Conservation (phyloP, 2,797 vertebrate species). For the Labeo calbasu region DNA sequence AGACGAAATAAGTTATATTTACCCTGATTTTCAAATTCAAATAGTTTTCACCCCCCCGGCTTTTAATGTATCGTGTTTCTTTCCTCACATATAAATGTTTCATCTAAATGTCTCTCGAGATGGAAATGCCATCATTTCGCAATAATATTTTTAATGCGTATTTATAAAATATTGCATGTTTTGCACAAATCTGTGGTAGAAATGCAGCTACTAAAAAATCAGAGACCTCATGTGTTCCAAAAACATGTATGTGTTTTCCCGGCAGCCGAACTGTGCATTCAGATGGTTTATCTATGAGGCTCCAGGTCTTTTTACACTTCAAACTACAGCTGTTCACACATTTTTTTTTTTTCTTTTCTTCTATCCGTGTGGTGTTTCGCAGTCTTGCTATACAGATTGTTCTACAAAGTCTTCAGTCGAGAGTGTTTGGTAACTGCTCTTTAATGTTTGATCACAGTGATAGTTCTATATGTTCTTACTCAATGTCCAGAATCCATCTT, state of each 20-base stretch:
- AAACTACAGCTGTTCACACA: neutral
- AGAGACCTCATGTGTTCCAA: too few relatives aligned
- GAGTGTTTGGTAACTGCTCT: conserved; percentile 25
- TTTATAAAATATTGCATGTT: too few relatives aligned
- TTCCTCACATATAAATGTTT: too few relatives aligned
- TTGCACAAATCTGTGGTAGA: too few relatives aligned
- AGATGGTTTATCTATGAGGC: neutral
- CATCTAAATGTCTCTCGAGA: too few relatives aligned
- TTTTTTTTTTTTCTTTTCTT: neutral
- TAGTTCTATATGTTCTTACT: conserved; percentile 35
- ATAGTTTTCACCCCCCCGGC: too few relatives aligned
- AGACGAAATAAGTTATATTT: too few relatives aligned
- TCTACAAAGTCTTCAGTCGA: neutral
- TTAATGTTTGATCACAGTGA: conserved; percentile 59
- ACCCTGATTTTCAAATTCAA: too few relatives aligned
- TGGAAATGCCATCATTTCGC: too few relatives aligned
- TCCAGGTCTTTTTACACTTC: neutral
- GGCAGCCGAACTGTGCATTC: neutral
- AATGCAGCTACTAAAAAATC: too few relatives aligned
- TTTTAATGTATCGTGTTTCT: too few relatives aligned
- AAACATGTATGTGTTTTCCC: neutral
- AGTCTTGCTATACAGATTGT: conserved; percentile 47
- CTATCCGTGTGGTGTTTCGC: conserved; percentile 40
- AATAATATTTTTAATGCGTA: too few relatives aligned
- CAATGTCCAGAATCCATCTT: conserved; percentile 24